Evolutionary conservation across 2,113 vertebrate species (phyloP), one percentile per base, ranked within the genome.

Genomic region (Serinus canaria): DNA sequence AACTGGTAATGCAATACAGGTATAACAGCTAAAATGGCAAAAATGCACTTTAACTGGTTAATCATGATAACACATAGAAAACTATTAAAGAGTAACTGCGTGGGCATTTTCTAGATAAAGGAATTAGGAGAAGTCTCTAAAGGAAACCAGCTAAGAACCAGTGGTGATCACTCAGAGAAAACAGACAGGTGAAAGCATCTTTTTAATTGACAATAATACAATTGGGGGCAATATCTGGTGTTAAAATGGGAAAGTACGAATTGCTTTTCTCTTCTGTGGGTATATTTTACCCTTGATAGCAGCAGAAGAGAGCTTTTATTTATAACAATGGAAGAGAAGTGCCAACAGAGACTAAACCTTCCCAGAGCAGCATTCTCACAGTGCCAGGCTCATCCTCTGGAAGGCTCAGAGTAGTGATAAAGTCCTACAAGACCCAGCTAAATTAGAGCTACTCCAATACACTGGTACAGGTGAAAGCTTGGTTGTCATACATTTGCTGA

Each of bases 221-320:
- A 25, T 0, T 6, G 2, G 15, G 44, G 7, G 15, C 11, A 37
- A 27, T 21, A 59, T 15, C 11, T 33, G 16, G 21, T 55, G 59
- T 86, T 69, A 23, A 52, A 76, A 66, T 15, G 50, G 31, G 3
- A 23, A 69, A 74, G 47, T 1, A 56, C 24, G 25, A 89, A 83
- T 47, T 81, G 22, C 11, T 86, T 63, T 53, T 72, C 35, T 41
- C 22, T 55, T 83, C 69, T 64, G 28, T 64, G 20, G 31, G 7
- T 44, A 53, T 11, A 15, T 76, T 92, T 76, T 73, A 62, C 25
- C 22, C 41, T 88, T 68, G 56, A 31, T 23, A 77, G 35, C 4
- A 50, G 47, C 0, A 78, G 13, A 52, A 70, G 41, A 58, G 13
- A 70, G 49, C 2, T 88, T 69, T 56, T 60, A 74, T 85, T 83